Evolutionary conservation across 2,888 invertebrate genomes (phyloP).

Genomic region (Nesidiocoris tenuis): DNA sequence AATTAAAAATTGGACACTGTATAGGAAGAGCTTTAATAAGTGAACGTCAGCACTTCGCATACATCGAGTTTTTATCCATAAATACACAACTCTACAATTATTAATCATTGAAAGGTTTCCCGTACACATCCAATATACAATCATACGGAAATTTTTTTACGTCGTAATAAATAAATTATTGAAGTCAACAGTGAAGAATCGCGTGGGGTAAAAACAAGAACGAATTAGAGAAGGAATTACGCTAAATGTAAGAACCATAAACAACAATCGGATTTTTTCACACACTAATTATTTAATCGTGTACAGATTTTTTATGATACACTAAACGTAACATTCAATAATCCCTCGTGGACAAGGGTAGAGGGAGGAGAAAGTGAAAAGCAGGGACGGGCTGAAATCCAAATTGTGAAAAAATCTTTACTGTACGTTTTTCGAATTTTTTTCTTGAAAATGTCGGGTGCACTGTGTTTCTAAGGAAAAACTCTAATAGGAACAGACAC

Average conservation of each 20-base stretch:
- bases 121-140: constrained; percentile 51
- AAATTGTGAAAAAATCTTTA: constrained; percentile 25
- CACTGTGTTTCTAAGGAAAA: constrained; percentile 45
- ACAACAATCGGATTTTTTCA: constrained; percentile 46
- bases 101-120: constrained; percentile 49
- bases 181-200: constrained; percentile 43
- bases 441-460: constrained; percentile 29
- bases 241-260: constrained; percentile 48
- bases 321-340: constrained; percentile 48
- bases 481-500: constrained; percentile 48
- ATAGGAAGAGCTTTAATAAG: constrained; percentile 40
- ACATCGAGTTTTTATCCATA: constrained; percentile 49
- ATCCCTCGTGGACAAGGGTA: constrained; percentile 35
- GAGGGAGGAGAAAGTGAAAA: constrained; percentile 4
- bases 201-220: constrained; percentile 27
- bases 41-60: constrained; percentile 36
- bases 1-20: not conserved
- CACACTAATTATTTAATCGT: constrained; percentile 43
- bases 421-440: constrained; percentile 11
- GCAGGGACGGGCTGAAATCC: constrained; percentile 42
- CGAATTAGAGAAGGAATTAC: constrained; percentile 32
- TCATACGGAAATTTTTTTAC: constrained; percentile 35
- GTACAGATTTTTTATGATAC: constrained; percentile 47
- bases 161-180: constrained; percentile 48
- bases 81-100: constrained; percentile 51